A percentile compares a stretch with the other conserved stretches of the same genome.
Conservation (phyloP, 2,888 invertebrate species). For the Pegoplata infirma region DNA sequence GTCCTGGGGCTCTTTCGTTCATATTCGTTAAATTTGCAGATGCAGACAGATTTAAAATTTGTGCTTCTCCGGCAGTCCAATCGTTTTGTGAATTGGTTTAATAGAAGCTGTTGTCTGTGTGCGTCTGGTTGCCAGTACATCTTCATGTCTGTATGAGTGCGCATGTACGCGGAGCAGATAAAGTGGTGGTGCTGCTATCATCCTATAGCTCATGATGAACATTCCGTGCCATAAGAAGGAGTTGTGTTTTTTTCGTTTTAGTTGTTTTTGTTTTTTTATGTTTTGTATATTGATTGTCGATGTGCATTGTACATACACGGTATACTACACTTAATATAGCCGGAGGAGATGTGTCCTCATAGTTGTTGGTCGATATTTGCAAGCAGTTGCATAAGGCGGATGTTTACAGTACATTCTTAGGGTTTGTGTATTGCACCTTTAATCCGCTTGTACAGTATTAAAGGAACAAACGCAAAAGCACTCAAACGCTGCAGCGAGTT, state of each 20-base stretch:
- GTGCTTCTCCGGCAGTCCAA: slow-evolving; percentile 66
- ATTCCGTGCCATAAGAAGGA: slow-evolving; percentile 55
- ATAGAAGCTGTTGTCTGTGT: slow-evolving; percentile 8
- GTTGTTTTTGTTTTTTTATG: slow-evolving; percentile 23
- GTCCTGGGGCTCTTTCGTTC: slow-evolving; percentile 70
- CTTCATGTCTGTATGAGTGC: background rate
- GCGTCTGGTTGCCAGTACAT: background rate
- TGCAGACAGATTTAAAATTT: slow-evolving; percentile 74
- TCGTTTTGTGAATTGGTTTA: slow-evolving; percentile 44
- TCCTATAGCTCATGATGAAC: slow-evolving; percentile 40
- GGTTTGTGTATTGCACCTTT: slow-evolving; percentile 70
- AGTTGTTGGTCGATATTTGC: slow-evolving; percentile 67
- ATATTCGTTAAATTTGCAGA: slow-evolving; percentile 74
- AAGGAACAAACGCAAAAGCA: slow-evolving; percentile 44
- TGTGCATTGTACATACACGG: slow-evolving; percentile 28
- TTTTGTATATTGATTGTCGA: slow-evolving; percentile 37
- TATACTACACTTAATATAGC: slow-evolving; percentile 63
- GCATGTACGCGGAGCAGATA: background rate
- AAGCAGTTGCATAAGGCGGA: slow-evolving; percentile 76
- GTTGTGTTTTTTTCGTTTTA: too few relatives aligned
- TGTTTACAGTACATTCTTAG: slow-evolving; percentile 71
- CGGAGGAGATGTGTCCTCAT: slow-evolving; percentile 71
- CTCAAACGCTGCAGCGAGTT: slow-evolving; percentile 43
- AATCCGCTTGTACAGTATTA: slow-evolving; percentile 69
- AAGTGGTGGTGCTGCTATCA: slow-evolving; percentile 27